phyloP scores from a whole-genome alignment of 2,888 invertebrate species.

The Marasmarcha lunaedactyla region DNA sequence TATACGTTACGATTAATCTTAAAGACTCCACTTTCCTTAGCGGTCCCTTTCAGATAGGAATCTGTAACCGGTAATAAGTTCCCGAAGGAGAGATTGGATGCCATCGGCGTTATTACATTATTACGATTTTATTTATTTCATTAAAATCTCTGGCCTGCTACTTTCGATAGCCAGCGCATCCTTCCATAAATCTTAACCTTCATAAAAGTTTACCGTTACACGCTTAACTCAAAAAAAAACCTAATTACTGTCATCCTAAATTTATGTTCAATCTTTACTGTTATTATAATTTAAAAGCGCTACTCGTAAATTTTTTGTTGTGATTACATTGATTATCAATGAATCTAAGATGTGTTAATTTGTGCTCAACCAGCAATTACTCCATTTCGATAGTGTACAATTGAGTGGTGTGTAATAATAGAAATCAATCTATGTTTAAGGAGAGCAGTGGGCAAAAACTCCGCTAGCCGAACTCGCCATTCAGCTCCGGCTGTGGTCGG shows the following conservation, averaged over 20 bases:
- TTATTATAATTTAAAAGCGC: too few species aligned
- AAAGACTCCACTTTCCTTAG: too few species aligned
- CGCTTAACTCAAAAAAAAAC: too few species aligned
- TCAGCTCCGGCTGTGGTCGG: slow-evolving; percentile 46
- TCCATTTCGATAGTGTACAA: slow-evolving; percentile 41
- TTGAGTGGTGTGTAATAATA: slow-evolving; percentile 42
- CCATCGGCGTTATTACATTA: background rate
- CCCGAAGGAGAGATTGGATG: too few species aligned
- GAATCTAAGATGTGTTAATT: too few species aligned
- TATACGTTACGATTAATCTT: too few species aligned
- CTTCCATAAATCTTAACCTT: background rate
- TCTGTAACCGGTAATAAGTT: too few species aligned
- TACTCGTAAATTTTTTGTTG: slow-evolving; percentile 13
- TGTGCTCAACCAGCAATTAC: slow-evolving; percentile 33
- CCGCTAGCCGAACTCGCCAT: slow-evolving; percentile 55
- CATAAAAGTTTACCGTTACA: background rate
- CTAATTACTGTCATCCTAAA: too few species aligned
- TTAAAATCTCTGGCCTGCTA: background rate
- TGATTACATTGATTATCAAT: too few species aligned
- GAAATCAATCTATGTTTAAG: slow-evolving; percentile 48
- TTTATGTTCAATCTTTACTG: too few species aligned
- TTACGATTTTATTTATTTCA: background rate
- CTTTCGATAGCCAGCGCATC: background rate
- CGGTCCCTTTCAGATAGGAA: too few species aligned
- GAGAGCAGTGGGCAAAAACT: slow-evolving; percentile 49